Conservation (phyloP, 2,888 invertebrate species). For the Xylophagus ater region DNA sequence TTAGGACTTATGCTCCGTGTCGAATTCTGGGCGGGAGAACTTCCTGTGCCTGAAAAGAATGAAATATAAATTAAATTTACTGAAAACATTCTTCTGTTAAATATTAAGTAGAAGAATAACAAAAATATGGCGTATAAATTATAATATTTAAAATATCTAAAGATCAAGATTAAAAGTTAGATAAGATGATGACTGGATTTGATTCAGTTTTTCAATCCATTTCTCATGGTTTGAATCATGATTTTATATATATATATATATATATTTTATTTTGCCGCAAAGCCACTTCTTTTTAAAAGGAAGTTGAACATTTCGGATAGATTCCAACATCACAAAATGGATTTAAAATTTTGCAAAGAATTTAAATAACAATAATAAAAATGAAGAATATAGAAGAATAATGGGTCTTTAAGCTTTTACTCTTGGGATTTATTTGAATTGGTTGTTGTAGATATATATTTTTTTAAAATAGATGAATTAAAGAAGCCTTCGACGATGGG, state of each 20-base stretch:
- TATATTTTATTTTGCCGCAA: too few relatives aligned
- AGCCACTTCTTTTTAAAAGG: conserved; percentile 13
- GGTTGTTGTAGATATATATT: too few relatives aligned
- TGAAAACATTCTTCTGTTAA: background rate
- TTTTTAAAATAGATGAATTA: too few relatives aligned
- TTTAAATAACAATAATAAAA: too few relatives aligned
- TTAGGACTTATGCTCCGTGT: conserved; percentile 41
- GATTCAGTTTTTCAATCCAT: background rate
- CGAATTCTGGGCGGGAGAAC: conserved; percentile 41
- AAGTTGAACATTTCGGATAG: conserved; percentile 14
- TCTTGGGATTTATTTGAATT: too few relatives aligned
- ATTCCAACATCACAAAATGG: too few relatives aligned
- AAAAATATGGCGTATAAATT: background rate
- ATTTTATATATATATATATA: too few relatives aligned
- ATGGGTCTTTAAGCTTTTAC: too few relatives aligned
- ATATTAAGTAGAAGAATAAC: background rate
- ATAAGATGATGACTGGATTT: background rate
- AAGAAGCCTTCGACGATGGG: too few relatives aligned
- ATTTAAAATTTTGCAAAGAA: too few relatives aligned
- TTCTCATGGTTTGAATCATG: too few relatives aligned
- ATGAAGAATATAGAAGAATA: too few relatives aligned
- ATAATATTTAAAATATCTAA: background rate
- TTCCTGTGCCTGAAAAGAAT: conserved; percentile 36
- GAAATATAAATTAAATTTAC: conserved; percentile 4
- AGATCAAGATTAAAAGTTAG: background rate